Evolutionary conservation across 2,113 vertebrate species (phyloP).

Genomic region (Phylloscopus trochilus): DNA sequence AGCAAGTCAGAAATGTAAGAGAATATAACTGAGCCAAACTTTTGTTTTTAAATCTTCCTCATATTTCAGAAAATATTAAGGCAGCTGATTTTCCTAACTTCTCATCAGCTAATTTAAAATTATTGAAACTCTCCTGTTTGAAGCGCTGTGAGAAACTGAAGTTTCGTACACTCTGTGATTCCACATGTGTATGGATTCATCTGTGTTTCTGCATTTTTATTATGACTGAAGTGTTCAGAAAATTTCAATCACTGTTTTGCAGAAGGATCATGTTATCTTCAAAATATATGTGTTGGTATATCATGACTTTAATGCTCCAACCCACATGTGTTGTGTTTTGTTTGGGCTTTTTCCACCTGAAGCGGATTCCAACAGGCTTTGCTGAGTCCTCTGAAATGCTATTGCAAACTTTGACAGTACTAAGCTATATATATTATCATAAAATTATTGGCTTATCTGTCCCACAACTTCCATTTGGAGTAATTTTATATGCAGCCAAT

Average conservation of each 20-base stretch:
- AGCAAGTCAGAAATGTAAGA: slow-evolving; percentile 11
- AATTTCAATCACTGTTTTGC: neutral
- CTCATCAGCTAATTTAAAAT: neutral
- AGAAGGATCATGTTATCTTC: neutral
- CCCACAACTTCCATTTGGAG: neutral
- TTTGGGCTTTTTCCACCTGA: neutral
- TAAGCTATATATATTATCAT: neutral
- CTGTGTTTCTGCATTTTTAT: neutral
- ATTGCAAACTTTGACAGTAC: neutral
- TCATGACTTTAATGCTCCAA: neutral
- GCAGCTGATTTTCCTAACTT: neutral
- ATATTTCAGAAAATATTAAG: slow-evolving; percentile 8
- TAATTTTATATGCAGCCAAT: slow-evolving; percentile 9
- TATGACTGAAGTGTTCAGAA: neutral
- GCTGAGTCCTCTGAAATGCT: neutral
- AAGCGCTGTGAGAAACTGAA: neutral
- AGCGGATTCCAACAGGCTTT: neutral
- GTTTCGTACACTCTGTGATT: neutral
- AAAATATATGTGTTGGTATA: neutral
- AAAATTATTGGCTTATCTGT: neutral
- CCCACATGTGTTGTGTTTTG: neutral
- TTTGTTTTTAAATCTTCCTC: neutral
- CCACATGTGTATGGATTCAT: neutral
- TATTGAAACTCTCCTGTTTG: neutral
- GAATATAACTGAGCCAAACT: neutral